Conservation (phyloP, 2,797 vertebrate species). For the Zalophus californianus region DNA sequence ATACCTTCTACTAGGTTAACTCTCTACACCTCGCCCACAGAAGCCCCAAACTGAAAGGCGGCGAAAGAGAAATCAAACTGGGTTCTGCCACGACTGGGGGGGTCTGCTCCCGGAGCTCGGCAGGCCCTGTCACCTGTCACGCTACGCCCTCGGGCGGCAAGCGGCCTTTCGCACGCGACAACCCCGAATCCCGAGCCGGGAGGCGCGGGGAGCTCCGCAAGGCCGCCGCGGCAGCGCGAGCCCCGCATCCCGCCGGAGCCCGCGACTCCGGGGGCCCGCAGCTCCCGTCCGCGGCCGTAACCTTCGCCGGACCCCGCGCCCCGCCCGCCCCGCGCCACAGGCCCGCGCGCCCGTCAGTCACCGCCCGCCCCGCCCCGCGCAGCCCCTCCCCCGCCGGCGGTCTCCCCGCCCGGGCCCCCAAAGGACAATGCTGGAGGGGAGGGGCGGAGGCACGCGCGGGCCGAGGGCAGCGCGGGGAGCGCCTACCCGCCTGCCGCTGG, state of each 20-base stretch:
- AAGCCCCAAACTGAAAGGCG: neutral
- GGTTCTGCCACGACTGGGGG: neutral
- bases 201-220: neutral
- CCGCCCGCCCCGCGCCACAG: constrained; percentile 74
- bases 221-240: neutral
- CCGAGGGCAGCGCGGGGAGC: neutral
- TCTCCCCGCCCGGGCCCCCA: constrained; percentile 75
- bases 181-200: neutral
- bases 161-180: neutral
- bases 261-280: neutral
- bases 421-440: constrained; percentile 83
- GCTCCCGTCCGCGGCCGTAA: neutral
- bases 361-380: constrained; percentile 7
- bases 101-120: neutral
- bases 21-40: neutral
- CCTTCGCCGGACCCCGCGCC: constrained; percentile 66
- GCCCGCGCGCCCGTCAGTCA: constrained; percentile 79
- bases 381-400: constrained; percentile 55
- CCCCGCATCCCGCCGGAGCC: neutral
- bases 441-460: neutral
- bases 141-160: neutral
- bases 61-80: neutral
- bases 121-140: neutral
- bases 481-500: neutral
- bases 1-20: neutral